Conservation (phyloP, 2,888 invertebrate species). For the Drosophila melanocephala region DNA sequence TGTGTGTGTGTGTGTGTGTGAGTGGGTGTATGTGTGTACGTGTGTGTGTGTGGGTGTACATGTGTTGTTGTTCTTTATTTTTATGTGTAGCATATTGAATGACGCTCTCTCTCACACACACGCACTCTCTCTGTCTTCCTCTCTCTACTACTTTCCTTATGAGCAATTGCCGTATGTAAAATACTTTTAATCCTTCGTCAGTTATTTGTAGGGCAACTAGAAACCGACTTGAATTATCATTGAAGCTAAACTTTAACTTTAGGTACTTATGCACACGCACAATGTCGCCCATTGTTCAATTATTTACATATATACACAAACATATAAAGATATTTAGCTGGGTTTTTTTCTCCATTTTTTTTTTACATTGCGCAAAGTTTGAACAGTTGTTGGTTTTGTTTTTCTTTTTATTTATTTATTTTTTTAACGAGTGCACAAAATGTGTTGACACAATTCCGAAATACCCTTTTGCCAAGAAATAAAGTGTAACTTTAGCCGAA, state of each 20-base stretch:
- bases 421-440: constrained; percentile 47
- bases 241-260: constrained; percentile 3
- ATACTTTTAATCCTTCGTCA: neutral
- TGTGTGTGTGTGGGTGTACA: neutral
- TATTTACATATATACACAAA: constrained; percentile 51
- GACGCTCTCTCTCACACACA: neutral
- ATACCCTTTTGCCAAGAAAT: constrained; percentile 66
- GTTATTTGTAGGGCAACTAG: neutral
- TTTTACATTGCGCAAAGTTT: constrained; percentile 69
- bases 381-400: constrained; percentile 60
- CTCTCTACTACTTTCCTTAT: neutral
- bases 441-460: constrained; percentile 76
- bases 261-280: constrained; percentile 42
- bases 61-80: constrained; percentile 5
- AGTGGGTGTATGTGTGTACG: neutral
- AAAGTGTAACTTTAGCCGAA: constrained; percentile 48
- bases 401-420: constrained; percentile 35
- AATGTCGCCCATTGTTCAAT: constrained; percentile 51
- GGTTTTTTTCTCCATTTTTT: constrained; percentile 21
- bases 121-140: neutral
- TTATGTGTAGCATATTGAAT: neutral
- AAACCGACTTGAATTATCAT: constrained; percentile 6
- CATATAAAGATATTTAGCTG: constrained; percentile 29
- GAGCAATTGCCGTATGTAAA: neutral
- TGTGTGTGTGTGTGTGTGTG: neutral